Percentiles rank a stretch among this genome's conserved stretches.
These are phyloP conservation scores for Pseudoatta argentina DNA, from an alignment of 1,140 invertebrate genomes.

Conservation along the genomic window DNA sequence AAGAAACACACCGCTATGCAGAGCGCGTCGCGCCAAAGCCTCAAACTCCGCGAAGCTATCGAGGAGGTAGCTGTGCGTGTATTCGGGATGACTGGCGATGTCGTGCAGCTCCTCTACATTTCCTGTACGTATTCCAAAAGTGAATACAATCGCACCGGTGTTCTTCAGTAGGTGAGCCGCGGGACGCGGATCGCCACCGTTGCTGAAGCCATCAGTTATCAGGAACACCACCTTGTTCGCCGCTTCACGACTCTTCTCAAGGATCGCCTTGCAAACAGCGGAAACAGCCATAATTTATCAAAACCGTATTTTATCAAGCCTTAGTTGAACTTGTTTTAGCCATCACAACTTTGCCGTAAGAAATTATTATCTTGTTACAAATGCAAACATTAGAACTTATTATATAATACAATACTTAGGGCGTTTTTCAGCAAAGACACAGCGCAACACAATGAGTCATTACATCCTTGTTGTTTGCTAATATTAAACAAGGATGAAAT, in stretches of 20 bases:
- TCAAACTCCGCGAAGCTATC: constrained; percentile 92
- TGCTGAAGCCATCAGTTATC: constrained; percentile 92
- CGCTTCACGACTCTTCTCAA: constrained; percentile 86
- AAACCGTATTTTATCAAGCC: no score
- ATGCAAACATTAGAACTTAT: no score
- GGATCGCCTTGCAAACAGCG: constrained; percentile 85
- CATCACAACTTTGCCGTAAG: no score
- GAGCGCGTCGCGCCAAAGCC: constrained; percentile 89
- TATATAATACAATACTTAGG: no score
- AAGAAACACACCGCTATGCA: constrained; percentile 88
- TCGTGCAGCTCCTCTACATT: constrained; percentile 89
- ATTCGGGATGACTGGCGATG: constrained; percentile 89
- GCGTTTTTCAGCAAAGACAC: no score
- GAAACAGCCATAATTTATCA: neutral
- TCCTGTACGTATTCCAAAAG: constrained; percentile 90
- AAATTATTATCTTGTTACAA: no score
- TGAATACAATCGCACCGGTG: constrained; percentile 88
- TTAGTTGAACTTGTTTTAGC: no score
- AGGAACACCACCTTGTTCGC: constrained; percentile 89
- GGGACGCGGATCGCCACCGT: constrained; percentile 90
- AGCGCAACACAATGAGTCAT: no score
- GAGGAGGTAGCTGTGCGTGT: constrained; percentile 90
- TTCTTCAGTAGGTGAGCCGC: constrained; percentile 87
- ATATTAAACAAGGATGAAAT: no score
- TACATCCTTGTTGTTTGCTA: no score